Evolutionary conservation across 2,797 vertebrate species (phyloP).

Genomic region (Triplophysa bombifrons): DNA sequence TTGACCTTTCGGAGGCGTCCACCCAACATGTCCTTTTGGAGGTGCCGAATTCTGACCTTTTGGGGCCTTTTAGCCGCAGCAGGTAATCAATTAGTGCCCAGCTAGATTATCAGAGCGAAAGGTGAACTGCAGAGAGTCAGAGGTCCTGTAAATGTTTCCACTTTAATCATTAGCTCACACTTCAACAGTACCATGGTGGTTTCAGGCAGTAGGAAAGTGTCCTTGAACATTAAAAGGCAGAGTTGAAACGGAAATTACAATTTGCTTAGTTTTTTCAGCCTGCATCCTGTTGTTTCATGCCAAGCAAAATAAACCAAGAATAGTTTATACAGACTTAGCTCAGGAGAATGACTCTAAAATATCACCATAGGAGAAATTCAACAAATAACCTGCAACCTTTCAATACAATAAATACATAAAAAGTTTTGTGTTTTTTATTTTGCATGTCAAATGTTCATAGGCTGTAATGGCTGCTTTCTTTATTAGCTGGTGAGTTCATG

Average conservation of each 20-base stretch:
- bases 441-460: neutral
- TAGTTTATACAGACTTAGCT: too few species aligned
- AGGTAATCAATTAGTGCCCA: conserved; percentile 80
- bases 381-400: too few species aligned
- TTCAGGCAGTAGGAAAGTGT: conserved; percentile 33
- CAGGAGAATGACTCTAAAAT: too few species aligned
- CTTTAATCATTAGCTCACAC: conserved; percentile 68
- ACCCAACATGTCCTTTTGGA: conserved; percentile 75
- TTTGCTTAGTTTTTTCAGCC: neutral
- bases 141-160: conserved; percentile 62
- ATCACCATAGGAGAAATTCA: too few species aligned
- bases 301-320: neutral
- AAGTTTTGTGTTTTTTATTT: too few species aligned
- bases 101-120: conserved; percentile 74
- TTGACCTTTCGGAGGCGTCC: conserved; percentile 67
- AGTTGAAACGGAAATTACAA: neutral
- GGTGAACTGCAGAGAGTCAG: conserved; percentile 59
- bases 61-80: conserved; percentile 72
- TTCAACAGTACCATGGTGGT: neutral
- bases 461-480: neutral
- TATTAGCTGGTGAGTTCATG: neutral
- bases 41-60: conserved; percentile 79
- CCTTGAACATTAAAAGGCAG: conserved; percentile 62
- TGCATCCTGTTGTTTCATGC: neutral
- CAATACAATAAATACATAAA: too few species aligned